Base-by-base conservation (phyloP, 1,140 invertebrate species). In the Aphaenogaster ashmeadi region DNA sequence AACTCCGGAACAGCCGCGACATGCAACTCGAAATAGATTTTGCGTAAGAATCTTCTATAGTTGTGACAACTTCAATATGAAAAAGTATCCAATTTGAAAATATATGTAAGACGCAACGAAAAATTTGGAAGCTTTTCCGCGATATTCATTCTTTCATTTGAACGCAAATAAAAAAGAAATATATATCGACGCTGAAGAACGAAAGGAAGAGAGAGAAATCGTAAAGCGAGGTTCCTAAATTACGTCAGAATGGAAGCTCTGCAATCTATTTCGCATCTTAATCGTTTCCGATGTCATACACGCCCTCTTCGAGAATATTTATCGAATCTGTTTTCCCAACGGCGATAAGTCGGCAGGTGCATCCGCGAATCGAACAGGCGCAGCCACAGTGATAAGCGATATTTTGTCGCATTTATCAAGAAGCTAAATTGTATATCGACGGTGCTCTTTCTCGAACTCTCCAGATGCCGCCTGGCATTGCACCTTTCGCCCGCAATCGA, bases 351-450 rank as follows among this genome's bases (percentile, higher is more conserved):
- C 56, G 13, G 21, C 67, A 60, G 54, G n/a, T 77, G 36, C 15
- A 44, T n/a, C 18, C 27, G 27, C 13, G 13, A 62, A 79, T 54
- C 41, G n/a, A 36, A 52, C 50, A n/a, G 5, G n/a, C 21, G 36
- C 36, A 56, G 27, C n/a, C 9, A 21, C 41, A 2, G 0, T 75
- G 69, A 84, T 62, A 60, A 75, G n/a, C 41, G 44, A 47, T 44
- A 71, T 62, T 60, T 50, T 44, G n/a, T 81, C 52, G 67, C 21
- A 21, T 80, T 77, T 66, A 33, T 69, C 36, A 44, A 72, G 41
- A 56, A 15, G 54, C 9, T 9, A n/a, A 21, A 15, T 21, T 15
- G 6, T 18, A 3, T 67, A 21, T 60, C 38, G 56, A 18, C 47
- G 0, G 3, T 21, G 3, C 8, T 38, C 54, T 83, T 41, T 11